phyloP scores from a whole-genome alignment of 1,140 invertebrate genomes.

The Eumaeus atala region DNA sequence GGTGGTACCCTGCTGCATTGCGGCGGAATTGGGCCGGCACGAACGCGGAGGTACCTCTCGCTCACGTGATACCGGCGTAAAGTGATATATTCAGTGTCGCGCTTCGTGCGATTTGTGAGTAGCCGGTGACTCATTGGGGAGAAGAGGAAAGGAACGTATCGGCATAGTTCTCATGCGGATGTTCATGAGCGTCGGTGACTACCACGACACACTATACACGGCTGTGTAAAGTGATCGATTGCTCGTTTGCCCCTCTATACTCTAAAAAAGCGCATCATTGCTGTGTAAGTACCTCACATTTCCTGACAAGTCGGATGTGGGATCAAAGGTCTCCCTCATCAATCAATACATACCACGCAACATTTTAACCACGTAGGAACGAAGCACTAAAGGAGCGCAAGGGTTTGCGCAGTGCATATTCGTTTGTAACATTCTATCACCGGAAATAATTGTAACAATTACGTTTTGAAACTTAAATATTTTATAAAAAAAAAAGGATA shows the following conservation, averaged over 20 bases:
- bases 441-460: background rate
- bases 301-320: background rate
- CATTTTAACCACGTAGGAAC: background rate
- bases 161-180: too few relatives aligned
- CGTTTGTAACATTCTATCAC: background rate
- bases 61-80: too few relatives aligned
- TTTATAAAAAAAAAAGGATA: background rate
- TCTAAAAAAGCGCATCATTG: background rate
- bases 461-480: background rate
- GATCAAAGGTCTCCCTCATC: conserved; percentile 4
- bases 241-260: background rate
- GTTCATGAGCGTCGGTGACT: background rate
- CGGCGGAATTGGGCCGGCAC: too few relatives aligned
- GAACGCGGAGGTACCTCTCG: too few relatives aligned
- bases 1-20: too few relatives aligned
- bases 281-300: conserved; percentile 3
- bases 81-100: too few relatives aligned
- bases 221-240: background rate
- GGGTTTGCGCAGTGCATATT: background rate
- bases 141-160: too few relatives aligned
- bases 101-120: too few relatives aligned
- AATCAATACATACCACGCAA: conserved; percentile 10
- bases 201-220: background rate
- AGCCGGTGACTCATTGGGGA: too few relatives aligned
- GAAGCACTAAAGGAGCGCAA: background rate